Evolutionary conservation across 30 jellyfish, hydroid and myxozoan genomes (phyloP).

Genomic region (Nemopilema nomurai): DNA sequence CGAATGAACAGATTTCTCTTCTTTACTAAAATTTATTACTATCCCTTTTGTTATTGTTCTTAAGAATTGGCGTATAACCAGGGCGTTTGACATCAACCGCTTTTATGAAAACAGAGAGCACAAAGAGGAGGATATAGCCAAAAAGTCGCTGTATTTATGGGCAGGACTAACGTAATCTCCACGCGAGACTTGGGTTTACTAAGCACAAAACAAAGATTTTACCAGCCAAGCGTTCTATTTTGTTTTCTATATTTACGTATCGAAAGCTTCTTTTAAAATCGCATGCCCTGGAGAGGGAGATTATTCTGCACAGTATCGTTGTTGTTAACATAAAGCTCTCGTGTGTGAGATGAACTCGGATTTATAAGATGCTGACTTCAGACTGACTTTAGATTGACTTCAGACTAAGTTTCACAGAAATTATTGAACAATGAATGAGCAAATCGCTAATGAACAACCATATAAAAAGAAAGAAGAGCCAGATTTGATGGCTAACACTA

Average conservation of each 20-base stretch:
- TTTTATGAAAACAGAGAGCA: not conserved
- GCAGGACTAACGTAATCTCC: constrained; percentile 8
- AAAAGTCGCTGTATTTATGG: constrained; percentile 6
- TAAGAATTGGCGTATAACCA: not conserved
- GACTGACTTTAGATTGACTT: too few species aligned
- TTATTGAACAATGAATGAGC: too few species aligned
- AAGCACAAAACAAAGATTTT: constrained; percentile 1
- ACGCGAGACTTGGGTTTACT: constrained; percentile 29
- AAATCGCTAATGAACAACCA: too few species aligned
- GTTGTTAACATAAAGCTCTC: not conserved
- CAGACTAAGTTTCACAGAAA: too few species aligned
- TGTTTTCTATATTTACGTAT: not conserved
- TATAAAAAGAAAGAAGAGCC: too few species aligned
- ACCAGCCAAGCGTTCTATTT: not conserved
- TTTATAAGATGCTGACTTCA: too few species aligned
- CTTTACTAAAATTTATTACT: not conserved
- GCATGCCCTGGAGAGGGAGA: not conserved
- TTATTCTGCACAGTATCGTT: not conserved
- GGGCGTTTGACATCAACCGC: constrained; percentile 4
- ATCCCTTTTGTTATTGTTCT: not conserved
- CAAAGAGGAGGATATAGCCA: not conserved
- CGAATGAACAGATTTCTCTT: not conserved
- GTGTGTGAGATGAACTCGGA: too few species aligned
- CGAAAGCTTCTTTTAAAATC: not conserved
- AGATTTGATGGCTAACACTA: too few species aligned